Percentiles rank a stretch among this genome's conserved stretches.
These are phyloP conservation scores for Drosophila mayaguana DNA, from an alignment of 2,888 invertebrate genomes.

Conservation along the genomic window DNA sequence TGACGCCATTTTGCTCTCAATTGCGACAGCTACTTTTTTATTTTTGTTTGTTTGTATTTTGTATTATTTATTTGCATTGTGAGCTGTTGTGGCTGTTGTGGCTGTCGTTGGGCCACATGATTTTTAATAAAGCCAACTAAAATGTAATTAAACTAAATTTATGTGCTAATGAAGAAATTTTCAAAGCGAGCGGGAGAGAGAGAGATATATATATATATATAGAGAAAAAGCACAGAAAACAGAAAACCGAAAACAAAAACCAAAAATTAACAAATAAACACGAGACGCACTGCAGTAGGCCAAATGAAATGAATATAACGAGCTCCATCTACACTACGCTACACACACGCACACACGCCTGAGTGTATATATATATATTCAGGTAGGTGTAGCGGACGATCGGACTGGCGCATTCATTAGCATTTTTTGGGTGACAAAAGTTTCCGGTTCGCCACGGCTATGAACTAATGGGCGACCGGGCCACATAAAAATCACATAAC, in stretches of 20 bases:
- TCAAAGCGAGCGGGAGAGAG: no score
- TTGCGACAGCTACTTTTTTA: constrained; percentile 24
- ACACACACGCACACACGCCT: not conserved
- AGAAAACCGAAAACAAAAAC: constrained; percentile 31
- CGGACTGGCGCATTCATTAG: constrained; percentile 72
- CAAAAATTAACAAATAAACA: constrained; percentile 69
- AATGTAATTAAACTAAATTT: constrained; percentile 79
- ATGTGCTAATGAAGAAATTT: constrained; percentile 82
- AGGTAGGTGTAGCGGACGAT: constrained; percentile 32
- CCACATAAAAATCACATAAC: constrained; percentile 77
- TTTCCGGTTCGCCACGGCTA: constrained; percentile 81
- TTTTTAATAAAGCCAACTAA: constrained; percentile 75
- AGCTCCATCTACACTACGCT: constrained; percentile 28
- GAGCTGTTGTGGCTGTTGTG: constrained; percentile 28
- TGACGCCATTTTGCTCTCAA: constrained; percentile 51
- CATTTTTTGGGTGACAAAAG: constrained; percentile 79
- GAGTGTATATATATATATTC: not conserved
- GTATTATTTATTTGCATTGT: constrained; percentile 20
- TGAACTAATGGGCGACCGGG: constrained; percentile 66
- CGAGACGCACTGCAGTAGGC: constrained; percentile 37
- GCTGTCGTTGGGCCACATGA: constrained; percentile 54
- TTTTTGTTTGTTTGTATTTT: not conserved
- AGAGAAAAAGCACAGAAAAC: not conserved
- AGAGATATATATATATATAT: no score
- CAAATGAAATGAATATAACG: constrained; percentile 57